Conservation (phyloP, 2,113 vertebrate genomes). For the Xerus inauris region DNA sequence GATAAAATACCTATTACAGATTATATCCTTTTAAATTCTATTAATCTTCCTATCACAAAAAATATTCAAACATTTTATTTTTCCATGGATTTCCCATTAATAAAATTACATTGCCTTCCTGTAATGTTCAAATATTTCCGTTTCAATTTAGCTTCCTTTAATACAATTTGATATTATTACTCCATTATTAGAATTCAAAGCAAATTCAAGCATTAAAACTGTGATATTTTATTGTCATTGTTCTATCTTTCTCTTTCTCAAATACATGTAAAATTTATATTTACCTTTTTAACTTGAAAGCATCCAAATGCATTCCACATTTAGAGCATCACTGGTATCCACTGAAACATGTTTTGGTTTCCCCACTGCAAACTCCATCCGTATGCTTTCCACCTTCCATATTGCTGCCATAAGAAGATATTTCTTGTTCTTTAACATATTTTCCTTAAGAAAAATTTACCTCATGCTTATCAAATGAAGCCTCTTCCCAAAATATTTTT, state of each 20-base stretch:
- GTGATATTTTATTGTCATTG: not conserved
- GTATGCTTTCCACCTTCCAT: not conserved
- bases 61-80: not conserved
- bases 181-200: not conserved
- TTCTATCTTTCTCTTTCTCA: not conserved
- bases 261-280: not conserved
- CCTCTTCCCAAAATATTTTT: not conserved
- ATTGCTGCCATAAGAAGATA: not conserved
- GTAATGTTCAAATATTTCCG: not conserved
- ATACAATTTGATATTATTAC: not conserved
- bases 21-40: not conserved
- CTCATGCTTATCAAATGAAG: not conserved
- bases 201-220: not conserved
- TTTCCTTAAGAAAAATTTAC: not conserved
- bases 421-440: not conserved
- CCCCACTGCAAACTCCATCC: not conserved
- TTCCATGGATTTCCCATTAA: not conserved
- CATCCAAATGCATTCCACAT: not conserved
- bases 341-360: not conserved
- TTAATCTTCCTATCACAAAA: not conserved
- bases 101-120: not conserved
- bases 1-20: not conserved
- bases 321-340: not conserved
- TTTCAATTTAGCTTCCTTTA: not conserved
- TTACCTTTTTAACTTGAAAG: not conserved